phyloP scores from a whole-genome alignment of 2,888 invertebrate species.

The Tetranychus piercei region DNA sequence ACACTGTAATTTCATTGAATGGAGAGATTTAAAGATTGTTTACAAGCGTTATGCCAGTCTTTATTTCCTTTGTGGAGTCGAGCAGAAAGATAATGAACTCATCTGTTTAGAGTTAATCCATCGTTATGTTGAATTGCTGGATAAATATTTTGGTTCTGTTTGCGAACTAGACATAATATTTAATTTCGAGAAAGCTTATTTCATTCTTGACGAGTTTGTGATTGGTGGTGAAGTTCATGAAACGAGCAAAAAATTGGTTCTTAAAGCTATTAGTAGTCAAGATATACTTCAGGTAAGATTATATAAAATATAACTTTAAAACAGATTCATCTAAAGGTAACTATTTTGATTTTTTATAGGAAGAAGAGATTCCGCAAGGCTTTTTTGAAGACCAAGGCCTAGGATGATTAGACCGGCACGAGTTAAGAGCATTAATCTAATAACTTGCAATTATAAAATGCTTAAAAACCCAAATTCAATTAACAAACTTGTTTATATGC shows the following conservation, averaged over 20 bases:
- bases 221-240: slow-evolving; percentile 97
- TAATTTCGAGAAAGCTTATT: slow-evolving; percentile 99
- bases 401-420: slow-evolving; percentile 36
- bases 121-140: slow-evolving; percentile 90
- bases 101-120: slow-evolving; percentile 91
- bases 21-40: slow-evolving; percentile 96
- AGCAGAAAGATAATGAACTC: slow-evolving; percentile 91
- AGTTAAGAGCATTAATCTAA: too few relatives aligned
- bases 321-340: background rate
- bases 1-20: slow-evolving; percentile 97
- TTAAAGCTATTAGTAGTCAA: slow-evolving; percentile 98
- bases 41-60: slow-evolving; percentile 98
- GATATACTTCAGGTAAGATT: slow-evolving; percentile 95
- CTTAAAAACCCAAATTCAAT: too few relatives aligned
- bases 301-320: background rate
- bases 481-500: too few relatives aligned
- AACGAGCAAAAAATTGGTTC: slow-evolving; percentile 96
- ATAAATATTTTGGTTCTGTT: slow-evolving; percentile 97
- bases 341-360: slow-evolving; percentile 41
- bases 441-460: too few relatives aligned
- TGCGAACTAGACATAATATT: slow-evolving; percentile 98
- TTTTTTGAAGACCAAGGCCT: slow-evolving; percentile 98
- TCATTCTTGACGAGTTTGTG: slow-evolving; percentile 89
- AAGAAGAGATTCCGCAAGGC: slow-evolving; percentile 99
- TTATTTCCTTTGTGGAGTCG: slow-evolving; percentile 98